Base-by-base conservation (phyloP, 2,797 vertebrate genomes). In the Enteromius anoplus region DNA sequence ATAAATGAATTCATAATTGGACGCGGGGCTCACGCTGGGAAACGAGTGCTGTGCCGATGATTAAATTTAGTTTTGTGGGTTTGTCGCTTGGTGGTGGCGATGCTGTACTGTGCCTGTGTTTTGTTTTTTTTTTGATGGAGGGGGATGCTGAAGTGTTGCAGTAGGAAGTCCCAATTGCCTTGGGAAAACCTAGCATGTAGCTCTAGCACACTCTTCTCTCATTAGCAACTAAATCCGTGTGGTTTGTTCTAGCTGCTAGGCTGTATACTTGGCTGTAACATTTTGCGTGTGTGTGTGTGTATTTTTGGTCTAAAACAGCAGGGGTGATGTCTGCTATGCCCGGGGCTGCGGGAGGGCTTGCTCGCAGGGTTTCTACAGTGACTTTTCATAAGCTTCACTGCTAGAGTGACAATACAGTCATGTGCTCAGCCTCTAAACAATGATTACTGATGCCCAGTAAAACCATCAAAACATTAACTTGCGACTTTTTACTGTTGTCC, bases 1-100 rank as follows among this genome's bases (percentile, higher is more conserved):
- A 93, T 92, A 92, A 92, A 93, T 88, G 90, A 91, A 93, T 92
- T 91, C 89, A 89, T 92, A 92, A 93, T 89, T 91, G 91, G 89
- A 91, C 75, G 81, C 86, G 80, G 77, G 80, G 86, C 89, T 92
- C 91, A 88, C 17, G 82, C 90, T 88, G 92, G 76, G 91, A 89
- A 85, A 89, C 79, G 88, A 88, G 88, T 87, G 86, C 90, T 90
- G 91, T 88, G 90, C 90, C 91, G 87, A 88, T 90, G 89, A 92
- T 90, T 92, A 90, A 90, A 93, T 93, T 88, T 91, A 89, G 87
- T 92, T 90, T 92, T 90, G 88, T 83, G 89, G 87, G 88, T 92
- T 91, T 91, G 58, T 62, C 29, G 84, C 80, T 89, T 79, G 75
- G 77, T 86, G 88, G 88, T 90, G 82, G 40, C 53, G 65, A 53